These are phyloP conservation scores for Branchellion lobata DNA, from an alignment of 2,888 invertebrate species.

Conservation along the genomic window DNA sequence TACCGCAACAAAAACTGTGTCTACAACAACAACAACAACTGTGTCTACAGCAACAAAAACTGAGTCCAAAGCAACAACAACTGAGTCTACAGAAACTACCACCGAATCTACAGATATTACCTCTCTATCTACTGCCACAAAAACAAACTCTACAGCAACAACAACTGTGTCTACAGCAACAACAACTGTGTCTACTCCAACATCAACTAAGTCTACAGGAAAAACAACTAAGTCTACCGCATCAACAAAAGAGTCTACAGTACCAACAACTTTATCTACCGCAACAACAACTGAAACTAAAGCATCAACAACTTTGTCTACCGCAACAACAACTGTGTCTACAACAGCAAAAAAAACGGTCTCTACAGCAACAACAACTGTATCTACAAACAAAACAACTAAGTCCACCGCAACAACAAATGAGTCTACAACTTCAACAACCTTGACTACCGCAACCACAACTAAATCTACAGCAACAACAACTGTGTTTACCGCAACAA, in stretches of 20 bases:
- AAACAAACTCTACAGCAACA: neutral
- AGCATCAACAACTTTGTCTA: neutral
- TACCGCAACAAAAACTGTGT: neutral
- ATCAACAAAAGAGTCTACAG: neutral
- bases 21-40: neutral
- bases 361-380: neutral
- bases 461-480: neutral
- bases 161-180: too few relatives aligned
- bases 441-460: neutral
- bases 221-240: neutral
- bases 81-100: neutral
- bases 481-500: neutral
- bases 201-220: neutral
- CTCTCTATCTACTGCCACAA: neutral
- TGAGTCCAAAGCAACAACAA: neutral
- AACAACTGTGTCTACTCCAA: neutral
- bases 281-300: neutral
- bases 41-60: neutral
- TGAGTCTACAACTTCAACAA: neutral
- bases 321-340: neutral
- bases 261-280: neutral
- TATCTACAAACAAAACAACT: neutral
- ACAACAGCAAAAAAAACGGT: neutral
- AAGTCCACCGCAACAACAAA: neutral
- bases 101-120: neutral